phyloP scores from a whole-genome alignment of 2,888 invertebrate genomes.

The Morinoia aosen region DNA sequence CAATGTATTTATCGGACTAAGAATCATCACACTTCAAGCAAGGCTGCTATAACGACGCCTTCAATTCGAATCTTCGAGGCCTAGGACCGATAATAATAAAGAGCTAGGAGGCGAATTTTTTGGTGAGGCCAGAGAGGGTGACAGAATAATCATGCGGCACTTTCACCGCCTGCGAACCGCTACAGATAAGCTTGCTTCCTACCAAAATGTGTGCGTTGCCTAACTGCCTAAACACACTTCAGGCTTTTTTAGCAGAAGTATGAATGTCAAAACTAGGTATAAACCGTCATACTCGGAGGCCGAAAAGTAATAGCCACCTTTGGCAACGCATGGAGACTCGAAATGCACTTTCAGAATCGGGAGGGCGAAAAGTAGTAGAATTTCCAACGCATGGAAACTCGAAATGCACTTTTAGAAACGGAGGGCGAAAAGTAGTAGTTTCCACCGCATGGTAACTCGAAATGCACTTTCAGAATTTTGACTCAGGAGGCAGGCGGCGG shows the following conservation, averaged over 20 bases:
- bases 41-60: not conserved
- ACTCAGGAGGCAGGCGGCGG: not conserved
- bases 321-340: not conserved
- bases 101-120: not conserved
- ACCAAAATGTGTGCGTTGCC: not conserved
- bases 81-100: not conserved
- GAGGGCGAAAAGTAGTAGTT: not conserved
- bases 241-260: not conserved
- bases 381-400: not conserved
- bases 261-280: not conserved
- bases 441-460: not conserved
- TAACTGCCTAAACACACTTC: not conserved
- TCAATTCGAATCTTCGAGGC: not conserved
- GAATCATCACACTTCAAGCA: constrained; percentile 16
- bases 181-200: not conserved
- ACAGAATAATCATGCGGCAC: constrained; percentile 43
- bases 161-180: constrained; percentile 26
- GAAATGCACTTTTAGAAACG: not conserved
- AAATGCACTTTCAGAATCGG: not conserved
- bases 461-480: not conserved
- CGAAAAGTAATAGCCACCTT: not conserved
- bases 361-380: not conserved
- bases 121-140: not conserved
- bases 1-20: not conserved
- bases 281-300: not conserved